These are phyloP conservation scores for Nyctereutes procyonoides DNA, from an alignment of 2,113 vertebrate species.

Conservation along the genomic window DNA sequence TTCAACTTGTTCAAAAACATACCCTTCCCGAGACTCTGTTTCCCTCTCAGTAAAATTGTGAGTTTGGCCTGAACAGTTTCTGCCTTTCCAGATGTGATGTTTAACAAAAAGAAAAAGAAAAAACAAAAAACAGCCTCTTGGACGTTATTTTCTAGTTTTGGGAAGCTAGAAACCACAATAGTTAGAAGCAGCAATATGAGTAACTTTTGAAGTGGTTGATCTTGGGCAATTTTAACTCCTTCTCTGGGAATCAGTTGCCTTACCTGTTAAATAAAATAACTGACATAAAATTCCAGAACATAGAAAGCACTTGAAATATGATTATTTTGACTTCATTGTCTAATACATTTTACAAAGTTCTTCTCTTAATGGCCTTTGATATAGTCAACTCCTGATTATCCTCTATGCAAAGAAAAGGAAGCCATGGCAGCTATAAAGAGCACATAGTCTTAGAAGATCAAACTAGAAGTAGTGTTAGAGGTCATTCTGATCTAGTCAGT, in stretches of 20 bases:
- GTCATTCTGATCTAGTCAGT: background rate
- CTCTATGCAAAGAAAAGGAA: background rate
- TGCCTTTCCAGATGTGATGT: background rate
- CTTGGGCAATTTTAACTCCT: background rate
- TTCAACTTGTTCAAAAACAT: slow-evolving; percentile 29
- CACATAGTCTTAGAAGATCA: background rate
- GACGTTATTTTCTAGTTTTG: background rate
- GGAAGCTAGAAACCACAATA: background rate
- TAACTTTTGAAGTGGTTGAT: slow-evolving; percentile 26
- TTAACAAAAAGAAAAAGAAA: background rate
- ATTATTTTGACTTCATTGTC: background rate
- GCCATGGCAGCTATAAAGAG: background rate
- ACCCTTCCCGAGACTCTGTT: slow-evolving; percentile 16
- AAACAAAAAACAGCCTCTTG: background rate
- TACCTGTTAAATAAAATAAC: slow-evolving; percentile 28
- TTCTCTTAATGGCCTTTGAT: background rate
- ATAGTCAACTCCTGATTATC: background rate
- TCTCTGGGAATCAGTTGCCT: background rate
- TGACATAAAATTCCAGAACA: background rate
- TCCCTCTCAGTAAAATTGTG: slow-evolving; percentile 26
- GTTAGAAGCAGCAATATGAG: background rate
- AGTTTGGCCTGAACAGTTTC: background rate
- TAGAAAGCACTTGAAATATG: background rate
- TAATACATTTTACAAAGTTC: background rate
- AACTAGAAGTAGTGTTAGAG: background rate